phyloP scores from a whole-genome alignment of 1,140 invertebrate genomes.

The Rhynchophorus ferrugineus region DNA sequence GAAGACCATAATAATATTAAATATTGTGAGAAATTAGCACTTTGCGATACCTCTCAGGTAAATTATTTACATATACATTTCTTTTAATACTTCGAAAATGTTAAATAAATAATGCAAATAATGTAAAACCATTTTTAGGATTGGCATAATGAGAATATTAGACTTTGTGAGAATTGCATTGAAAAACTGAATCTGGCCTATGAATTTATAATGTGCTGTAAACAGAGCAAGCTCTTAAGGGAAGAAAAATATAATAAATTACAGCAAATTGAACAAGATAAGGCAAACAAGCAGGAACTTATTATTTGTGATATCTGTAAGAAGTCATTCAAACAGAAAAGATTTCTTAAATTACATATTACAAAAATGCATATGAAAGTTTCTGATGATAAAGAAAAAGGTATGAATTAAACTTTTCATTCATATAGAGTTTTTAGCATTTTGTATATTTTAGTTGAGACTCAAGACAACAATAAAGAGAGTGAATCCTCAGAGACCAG shows the following conservation, averaged over 20 bases:
- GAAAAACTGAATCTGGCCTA: constrained; percentile 16
- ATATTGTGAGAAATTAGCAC: constrained; percentile 15
- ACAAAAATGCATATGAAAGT: constrained; percentile 14
- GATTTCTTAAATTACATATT: constrained; percentile 19
- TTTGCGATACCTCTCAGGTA: constrained; percentile 18
- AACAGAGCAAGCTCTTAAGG: constrained; percentile 18
- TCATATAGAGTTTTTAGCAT: not conserved
- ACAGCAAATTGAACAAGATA: constrained; percentile 7
- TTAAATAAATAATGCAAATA: not conserved
- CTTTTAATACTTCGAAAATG: not conserved
- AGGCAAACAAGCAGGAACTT: not conserved
- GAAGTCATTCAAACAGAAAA: constrained; percentile 22
- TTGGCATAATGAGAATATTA: constrained; percentile 15
- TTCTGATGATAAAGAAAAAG: not conserved
- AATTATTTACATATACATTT: not conserved
- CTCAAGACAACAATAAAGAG: constrained; percentile 1
- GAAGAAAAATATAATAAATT: constrained; percentile 10
- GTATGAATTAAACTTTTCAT: too few relatives aligned
- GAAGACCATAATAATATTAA: constrained; percentile 8
- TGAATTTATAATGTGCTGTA: constrained; percentile 20
- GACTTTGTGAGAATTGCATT: constrained; percentile 17
- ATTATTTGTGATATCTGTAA: constrained; percentile 21
- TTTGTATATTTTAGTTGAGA: not conserved
- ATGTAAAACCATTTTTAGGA: constrained; percentile 5
- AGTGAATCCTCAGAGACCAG: too few relatives aligned